phyloP scores from a whole-genome alignment of 2,888 invertebrate species.

The Carpatolechia fugitivella region DNA sequence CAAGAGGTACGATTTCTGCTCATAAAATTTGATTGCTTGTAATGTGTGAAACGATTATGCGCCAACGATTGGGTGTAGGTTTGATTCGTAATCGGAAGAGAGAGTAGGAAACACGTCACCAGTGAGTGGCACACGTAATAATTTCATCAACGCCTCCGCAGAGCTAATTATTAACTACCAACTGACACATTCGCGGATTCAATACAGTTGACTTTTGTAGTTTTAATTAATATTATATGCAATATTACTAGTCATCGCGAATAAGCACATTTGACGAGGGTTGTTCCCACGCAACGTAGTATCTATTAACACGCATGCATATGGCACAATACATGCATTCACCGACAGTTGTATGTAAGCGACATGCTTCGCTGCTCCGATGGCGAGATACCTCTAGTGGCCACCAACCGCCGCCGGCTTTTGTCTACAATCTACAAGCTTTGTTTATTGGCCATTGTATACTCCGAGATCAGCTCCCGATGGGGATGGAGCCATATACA shows the following conservation, averaged over 20 bases:
- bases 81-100: neutral
- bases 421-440: slow-evolving; percentile 64
- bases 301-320: slow-evolving; percentile 49
- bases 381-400: slow-evolving; percentile 52
- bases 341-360: slow-evolving; percentile 64
- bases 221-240: too few relatives aligned
- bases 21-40: too few relatives aligned
- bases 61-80: too few relatives aligned
- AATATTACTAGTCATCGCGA: too few relatives aligned
- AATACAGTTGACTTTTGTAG: too few relatives aligned
- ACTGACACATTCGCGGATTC: too few relatives aligned
- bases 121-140: neutral
- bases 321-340: slow-evolving; percentile 63
- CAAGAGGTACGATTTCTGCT: too few relatives aligned
- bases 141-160: slow-evolving; percentile 15
- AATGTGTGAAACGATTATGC: too few relatives aligned
- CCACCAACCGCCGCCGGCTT: slow-evolving; percentile 52
- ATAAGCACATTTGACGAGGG: too few relatives aligned
- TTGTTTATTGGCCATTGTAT: slow-evolving; percentile 73
- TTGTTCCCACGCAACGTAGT: slow-evolving; percentile 25
- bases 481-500: slow-evolving; percentile 60
- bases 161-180: neutral
- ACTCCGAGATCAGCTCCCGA: slow-evolving; percentile 54
- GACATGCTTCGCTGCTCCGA: slow-evolving; percentile 65
- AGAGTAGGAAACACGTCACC: neutral